Evolutionary conservation across 2,797 vertebrate species (phyloP).

Genomic region (Sebastes steindachneri): DNA sequence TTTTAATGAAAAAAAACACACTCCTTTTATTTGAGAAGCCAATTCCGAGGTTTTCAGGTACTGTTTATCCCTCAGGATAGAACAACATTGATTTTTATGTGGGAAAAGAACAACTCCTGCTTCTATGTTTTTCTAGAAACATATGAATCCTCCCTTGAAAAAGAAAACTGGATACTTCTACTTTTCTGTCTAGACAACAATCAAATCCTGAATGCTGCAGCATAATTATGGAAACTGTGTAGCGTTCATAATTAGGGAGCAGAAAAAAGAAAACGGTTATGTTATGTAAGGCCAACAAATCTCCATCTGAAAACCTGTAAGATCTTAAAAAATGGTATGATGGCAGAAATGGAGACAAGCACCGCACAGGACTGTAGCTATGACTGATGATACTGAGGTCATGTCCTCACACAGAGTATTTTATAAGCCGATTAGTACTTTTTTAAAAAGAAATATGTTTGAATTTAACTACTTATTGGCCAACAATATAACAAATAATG

Average conservation of each 20-base stretch:
- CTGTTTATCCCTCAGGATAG: slow-evolving; percentile 67
- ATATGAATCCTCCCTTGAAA: not conserved
- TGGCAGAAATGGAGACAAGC: not conserved
- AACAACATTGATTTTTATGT: slow-evolving; percentile 41
- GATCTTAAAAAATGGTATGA: slow-evolving; percentile 4
- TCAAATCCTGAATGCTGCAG: slow-evolving; percentile 18
- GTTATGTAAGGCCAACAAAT: slow-evolving; percentile 34
- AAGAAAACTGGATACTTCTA: not conserved
- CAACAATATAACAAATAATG: not conserved
- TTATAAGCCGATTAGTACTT: not conserved
- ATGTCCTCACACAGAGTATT: not conserved
- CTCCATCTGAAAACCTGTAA: not conserved
- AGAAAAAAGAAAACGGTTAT: not conserved
- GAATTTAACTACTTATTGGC: not conserved
- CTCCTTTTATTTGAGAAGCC: slow-evolving; percentile 18
- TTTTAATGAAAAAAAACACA: slow-evolving; percentile 17
- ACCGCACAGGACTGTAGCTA: not conserved
- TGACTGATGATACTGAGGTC: not conserved
- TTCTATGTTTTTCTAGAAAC: slow-evolving; percentile 10
- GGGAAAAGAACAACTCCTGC: slow-evolving; percentile 15
- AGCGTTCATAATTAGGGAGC: slow-evolving; percentile 26
- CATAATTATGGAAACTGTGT: slow-evolving; percentile 5
- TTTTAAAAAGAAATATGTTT: not conserved
- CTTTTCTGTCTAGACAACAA: slow-evolving; percentile 38
- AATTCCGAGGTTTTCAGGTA: slow-evolving; percentile 9